Percentiles rank a stretch among this genome's conserved stretches.
phyloP scores from a whole-genome alignment of 2,113 vertebrate genomes.

The Sinocyclocheilus anshuiensis region DNA sequence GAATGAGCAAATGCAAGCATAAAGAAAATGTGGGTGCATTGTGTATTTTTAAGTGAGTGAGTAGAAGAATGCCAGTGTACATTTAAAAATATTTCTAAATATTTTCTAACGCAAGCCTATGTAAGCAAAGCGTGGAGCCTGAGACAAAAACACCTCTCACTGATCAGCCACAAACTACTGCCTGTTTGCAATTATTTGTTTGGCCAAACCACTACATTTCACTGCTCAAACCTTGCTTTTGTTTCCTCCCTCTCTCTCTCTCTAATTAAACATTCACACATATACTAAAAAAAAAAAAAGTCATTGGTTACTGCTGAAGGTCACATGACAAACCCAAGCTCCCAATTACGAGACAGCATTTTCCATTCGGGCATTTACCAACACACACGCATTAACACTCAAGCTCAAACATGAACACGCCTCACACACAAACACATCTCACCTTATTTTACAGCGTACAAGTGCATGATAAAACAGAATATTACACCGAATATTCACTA shows the following conservation, averaged over 20 bases:
- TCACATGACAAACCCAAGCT: background rate
- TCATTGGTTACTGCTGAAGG: background rate
- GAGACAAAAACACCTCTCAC: background rate
- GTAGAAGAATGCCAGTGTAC: background rate
- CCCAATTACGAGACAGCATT: background rate
- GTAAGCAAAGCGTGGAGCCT: background rate
- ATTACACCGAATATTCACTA: background rate
- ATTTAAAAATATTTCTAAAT: background rate
- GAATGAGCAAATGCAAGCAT: background rate
- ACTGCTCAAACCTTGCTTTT: background rate
- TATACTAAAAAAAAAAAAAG: background rate
- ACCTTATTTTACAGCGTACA: no score
- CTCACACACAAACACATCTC: slow-evolving; percentile 10
- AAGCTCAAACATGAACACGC: background rate
- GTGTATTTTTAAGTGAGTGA: background rate
- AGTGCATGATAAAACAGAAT: background rate
- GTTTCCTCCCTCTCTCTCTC: background rate
- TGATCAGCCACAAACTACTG: background rate
- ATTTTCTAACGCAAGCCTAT: background rate
- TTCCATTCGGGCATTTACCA: background rate
- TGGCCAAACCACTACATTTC: background rate
- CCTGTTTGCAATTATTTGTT: slow-evolving; percentile 17
- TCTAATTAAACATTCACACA: slow-evolving; percentile 5
- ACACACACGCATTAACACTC: background rate
- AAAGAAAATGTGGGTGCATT: background rate